A percentile compares a stretch with the other conserved stretches of the same genome.
Conservation (phyloP, 2,888 invertebrate species). For the Lagria hirta region DNA sequence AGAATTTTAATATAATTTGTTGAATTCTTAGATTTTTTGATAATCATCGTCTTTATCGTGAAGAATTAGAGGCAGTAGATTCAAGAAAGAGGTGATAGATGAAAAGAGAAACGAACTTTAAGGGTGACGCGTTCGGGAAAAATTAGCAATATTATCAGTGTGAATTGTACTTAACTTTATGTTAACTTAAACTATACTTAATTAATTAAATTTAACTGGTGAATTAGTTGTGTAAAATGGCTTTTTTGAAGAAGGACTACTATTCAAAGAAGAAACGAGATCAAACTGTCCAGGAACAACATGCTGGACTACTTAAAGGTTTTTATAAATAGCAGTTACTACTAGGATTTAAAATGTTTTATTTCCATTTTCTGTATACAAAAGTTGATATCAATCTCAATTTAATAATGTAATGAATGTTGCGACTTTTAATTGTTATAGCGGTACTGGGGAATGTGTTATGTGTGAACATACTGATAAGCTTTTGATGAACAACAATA, state of each 20-base stretch:
- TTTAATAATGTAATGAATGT: no score
- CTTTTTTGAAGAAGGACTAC: conserved; percentile 23
- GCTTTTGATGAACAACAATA: no score
- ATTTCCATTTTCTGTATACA: no score
- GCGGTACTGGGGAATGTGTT: no score
- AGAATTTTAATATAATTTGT: no score
- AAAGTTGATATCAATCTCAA: no score
- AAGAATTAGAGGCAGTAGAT: conserved; percentile 14
- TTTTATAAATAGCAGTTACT: conserved; percentile 6
- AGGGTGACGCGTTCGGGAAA: conserved; percentile 4
- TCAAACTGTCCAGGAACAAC: conserved; percentile 25
- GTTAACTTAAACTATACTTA: conserved; percentile 13
- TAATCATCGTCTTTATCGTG: conserved; percentile 9
- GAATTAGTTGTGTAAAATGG: conserved; percentile 20
- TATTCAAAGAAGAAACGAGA: conserved; percentile 8
- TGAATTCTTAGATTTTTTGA: conserved; percentile 1
- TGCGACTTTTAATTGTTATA: no score
- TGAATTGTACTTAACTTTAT: conserved; percentile 16
- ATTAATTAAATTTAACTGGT: conserved; percentile 14
- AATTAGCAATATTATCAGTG: conserved; percentile 12
- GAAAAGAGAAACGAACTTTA: conserved; percentile 11
- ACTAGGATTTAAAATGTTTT: no score
- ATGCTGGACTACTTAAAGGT: conserved; percentile 26
- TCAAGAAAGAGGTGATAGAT: conserved; percentile 2
- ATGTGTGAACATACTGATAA: no score